Evolutionary conservation across 64 coral and sea anemone genomes (phyloP).

Genomic region (Montipora efflorescens): DNA sequence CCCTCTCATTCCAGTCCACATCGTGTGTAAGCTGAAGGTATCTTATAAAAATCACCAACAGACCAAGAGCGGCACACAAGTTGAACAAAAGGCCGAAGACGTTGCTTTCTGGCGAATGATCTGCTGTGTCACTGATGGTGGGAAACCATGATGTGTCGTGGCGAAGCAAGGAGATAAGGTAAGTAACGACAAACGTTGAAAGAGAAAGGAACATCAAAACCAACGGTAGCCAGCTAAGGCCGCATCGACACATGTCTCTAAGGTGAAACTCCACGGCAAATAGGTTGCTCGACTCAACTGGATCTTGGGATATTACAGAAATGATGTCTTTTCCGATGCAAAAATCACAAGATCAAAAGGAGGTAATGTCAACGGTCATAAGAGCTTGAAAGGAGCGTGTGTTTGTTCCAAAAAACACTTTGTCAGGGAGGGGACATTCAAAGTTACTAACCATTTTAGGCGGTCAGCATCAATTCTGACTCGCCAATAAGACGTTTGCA

Average conservation of each 20-base stretch:
- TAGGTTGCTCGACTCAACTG: not conserved
- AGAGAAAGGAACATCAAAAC: conserved; percentile 49
- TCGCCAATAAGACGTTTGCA: too few species aligned
- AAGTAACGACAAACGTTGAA: conserved; percentile 68
- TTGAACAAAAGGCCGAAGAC: conserved; percentile 91
- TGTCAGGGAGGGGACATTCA: too few species aligned
- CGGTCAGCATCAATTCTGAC: too few species aligned
- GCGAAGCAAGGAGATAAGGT: conserved; percentile 42
- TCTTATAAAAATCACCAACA: conserved; percentile 71
- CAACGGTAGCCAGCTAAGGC: conserved; percentile 65
- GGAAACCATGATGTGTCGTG: conserved; percentile 84
- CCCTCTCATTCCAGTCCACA: conserved; percentile 89
- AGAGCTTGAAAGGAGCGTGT: too few species aligned
- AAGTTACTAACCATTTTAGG: too few species aligned
- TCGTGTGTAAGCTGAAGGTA: conserved; percentile 92
- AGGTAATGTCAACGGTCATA: too few species aligned
- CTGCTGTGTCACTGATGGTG: conserved; percentile 51
- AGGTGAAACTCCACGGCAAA: not conserved
- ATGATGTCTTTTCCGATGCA: too few species aligned
- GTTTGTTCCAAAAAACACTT: too few species aligned
- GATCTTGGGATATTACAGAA: too few species aligned
- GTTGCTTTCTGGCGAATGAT: conserved; percentile 82
- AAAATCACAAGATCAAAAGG: too few species aligned
- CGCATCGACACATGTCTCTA: conserved; percentile 62
- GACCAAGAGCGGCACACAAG: conserved; percentile 66